These are phyloP conservation scores for Brachirus orientalis DNA, from an alignment of 2,113 vertebrate genomes.

Conservation along the genomic window DNA sequence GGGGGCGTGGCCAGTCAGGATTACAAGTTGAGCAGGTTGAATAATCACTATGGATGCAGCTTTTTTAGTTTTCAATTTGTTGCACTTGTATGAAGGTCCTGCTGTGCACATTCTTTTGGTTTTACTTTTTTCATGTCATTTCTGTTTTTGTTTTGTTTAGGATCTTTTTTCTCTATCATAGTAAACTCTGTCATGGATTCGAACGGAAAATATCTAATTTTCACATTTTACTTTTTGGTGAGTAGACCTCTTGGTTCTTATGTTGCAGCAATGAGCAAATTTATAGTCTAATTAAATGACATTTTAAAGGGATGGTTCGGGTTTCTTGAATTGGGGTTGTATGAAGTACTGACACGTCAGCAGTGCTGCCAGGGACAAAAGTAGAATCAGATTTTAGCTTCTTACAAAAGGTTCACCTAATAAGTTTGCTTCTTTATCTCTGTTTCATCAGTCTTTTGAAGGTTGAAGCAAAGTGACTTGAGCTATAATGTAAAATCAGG, in stretches of 20 bases:
- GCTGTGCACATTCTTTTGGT: slow-evolving; percentile 24
- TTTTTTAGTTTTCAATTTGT: slow-evolving; percentile 54
- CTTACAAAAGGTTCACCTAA: no score
- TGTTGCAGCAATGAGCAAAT: background rate
- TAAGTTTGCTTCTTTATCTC: no score
- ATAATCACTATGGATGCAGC: slow-evolving; percentile 64
- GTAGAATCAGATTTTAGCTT: no score
- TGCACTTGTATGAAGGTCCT: slow-evolving; percentile 19
- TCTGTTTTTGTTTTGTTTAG: slow-evolving; percentile 27
- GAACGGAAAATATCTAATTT: slow-evolving; percentile 8
- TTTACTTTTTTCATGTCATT: slow-evolving; percentile 7
- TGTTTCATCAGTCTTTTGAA: no score
- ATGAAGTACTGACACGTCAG: no score
- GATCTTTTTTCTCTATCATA: background rate
- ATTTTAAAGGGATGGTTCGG: background rate
- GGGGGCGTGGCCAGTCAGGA: slow-evolving; percentile 60
- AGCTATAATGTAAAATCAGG: no score
- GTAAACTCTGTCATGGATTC: slow-evolving; percentile 60
- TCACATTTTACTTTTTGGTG: slow-evolving; percentile 59
- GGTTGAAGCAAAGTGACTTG: no score
- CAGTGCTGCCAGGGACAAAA: no score
- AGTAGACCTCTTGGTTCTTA: slow-evolving; percentile 26
- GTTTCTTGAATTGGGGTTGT: background rate
- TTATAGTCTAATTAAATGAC: background rate
- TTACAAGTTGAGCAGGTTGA: slow-evolving; percentile 48